These are phyloP conservation scores for Perca schrenkii DNA, from an alignment of 2,113 vertebrate genomes.

Conservation along the genomic window DNA sequence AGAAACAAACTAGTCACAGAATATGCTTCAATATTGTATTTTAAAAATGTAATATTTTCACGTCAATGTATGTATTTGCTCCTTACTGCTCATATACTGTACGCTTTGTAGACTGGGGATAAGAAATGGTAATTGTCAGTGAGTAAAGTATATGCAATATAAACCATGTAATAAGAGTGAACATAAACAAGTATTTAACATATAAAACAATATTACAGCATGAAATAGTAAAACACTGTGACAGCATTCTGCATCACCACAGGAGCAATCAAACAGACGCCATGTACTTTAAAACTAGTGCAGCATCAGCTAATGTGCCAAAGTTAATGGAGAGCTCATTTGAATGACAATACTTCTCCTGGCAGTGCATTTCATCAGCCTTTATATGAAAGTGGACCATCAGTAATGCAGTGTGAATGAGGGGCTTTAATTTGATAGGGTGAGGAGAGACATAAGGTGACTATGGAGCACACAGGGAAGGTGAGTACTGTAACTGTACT, in stretches of 20 bases:
- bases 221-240: neutral
- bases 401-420: slow-evolving; percentile 17
- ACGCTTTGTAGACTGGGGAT: neutral
- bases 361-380: slow-evolving; percentile 69
- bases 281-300: slow-evolving; percentile 48
- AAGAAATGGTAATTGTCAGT: neutral
- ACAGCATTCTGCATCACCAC: slow-evolving; percentile 34
- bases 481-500: slow-evolving; percentile 34
- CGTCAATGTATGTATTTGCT: neutral
- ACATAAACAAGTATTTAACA: too few relatives aligned
- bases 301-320: slow-evolving; percentile 65
- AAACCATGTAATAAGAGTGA: neutral
- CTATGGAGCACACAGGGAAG: slow-evolving; percentile 68
- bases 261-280: neutral
- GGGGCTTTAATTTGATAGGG: slow-evolving; percentile 43
- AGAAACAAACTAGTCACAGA: neutral
- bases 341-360: slow-evolving; percentile 73
- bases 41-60: neutral
- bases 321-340: slow-evolving; percentile 63
- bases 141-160: neutral
- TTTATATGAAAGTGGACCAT: slow-evolving; percentile 66
- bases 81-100: too few relatives aligned
- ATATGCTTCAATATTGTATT: neutral
- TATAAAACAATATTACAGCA: neutral
- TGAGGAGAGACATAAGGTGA: slow-evolving; percentile 21